Conservation (phyloP, 2,113 vertebrate species). For the Bostrychus sinensis region DNA sequence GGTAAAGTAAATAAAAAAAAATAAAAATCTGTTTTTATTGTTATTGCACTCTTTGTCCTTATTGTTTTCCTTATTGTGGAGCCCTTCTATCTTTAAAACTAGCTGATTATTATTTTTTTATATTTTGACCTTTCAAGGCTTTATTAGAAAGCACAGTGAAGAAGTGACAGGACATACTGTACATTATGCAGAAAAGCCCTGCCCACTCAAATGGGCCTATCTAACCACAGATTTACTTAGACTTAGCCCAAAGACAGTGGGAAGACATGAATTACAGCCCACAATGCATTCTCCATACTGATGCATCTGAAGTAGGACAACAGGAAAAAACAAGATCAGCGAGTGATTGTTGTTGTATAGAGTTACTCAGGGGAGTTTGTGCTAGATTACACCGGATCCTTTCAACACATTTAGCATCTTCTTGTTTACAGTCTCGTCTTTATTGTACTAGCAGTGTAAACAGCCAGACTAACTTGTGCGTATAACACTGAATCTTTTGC, state of each 20-base stretch:
- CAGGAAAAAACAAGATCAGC: conserved; percentile 33
- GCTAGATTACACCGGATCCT: conserved; percentile 20
- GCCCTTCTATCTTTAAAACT: too few relatives aligned
- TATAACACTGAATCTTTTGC: too few relatives aligned
- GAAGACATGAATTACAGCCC: conserved; percentile 47
- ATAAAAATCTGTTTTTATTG: too few relatives aligned
- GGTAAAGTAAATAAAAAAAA: too few relatives aligned
- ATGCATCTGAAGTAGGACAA: conserved; percentile 30
- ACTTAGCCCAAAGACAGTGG: conserved; percentile 45
- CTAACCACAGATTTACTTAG: conserved; percentile 42
- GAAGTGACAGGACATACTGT: too few relatives aligned
- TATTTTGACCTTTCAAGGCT: too few relatives aligned
- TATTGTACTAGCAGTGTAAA: too few relatives aligned
- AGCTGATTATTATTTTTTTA: too few relatives aligned
- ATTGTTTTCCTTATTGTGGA: too few relatives aligned
- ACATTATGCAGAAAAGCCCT: conserved; percentile 51
- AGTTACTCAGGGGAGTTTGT: conserved; percentile 42
- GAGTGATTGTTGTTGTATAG: conserved; percentile 35
- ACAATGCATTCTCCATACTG: conserved; percentile 30
- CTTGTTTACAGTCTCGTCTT: background rate
- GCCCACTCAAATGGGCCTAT: conserved; percentile 46
- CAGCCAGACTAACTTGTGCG: too few relatives aligned
- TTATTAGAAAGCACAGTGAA: too few relatives aligned
- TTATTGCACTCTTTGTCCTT: too few relatives aligned
- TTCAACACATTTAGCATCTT: conserved; percentile 43